phyloP scores from a whole-genome alignment of 2,888 invertebrate species.

The Seladonia tumulorum region DNA sequence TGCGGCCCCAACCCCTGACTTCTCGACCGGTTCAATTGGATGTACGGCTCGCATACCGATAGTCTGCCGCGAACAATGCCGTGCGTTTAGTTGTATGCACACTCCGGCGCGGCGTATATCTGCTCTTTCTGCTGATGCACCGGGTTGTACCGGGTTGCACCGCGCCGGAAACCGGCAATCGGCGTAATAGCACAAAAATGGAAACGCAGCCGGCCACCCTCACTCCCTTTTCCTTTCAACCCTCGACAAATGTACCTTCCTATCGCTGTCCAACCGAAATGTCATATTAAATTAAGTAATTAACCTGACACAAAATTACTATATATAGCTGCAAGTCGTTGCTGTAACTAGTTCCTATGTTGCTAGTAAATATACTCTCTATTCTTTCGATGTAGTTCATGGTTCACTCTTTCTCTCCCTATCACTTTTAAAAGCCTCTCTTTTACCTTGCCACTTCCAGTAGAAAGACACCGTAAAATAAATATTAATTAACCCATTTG shows the following conservation, averaged over 20 bases:
- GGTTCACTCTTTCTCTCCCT: no score
- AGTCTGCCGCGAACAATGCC: conserved; percentile 59
- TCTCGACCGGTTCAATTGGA: conserved; percentile 66
- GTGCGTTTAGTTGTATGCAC: conserved; percentile 39
- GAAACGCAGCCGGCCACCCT: background rate
- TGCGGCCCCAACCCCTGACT: conserved; percentile 39
- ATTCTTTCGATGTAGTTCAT: no score
- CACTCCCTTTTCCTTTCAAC: background rate
- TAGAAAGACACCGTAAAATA: background rate
- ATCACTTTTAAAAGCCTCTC: no score
- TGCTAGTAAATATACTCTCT: no score
- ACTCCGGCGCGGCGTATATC: conserved; percentile 9
- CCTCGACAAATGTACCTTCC: background rate
- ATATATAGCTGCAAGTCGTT: background rate
- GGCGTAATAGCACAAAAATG: conserved; percentile 23
- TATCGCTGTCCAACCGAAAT: background rate
- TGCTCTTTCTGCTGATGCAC: conserved; percentile 26
- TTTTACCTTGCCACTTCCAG: background rate
- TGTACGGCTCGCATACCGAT: conserved; percentile 64
- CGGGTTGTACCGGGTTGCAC: background rate
- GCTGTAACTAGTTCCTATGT: no score
- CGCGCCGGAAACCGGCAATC: conserved; percentile 17
- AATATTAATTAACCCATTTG: no score
- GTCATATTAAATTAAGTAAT: background rate
- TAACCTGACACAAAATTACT: background rate